Conservation (phyloP, 2,888 invertebrate species). For the Craniophora ligustri region DNA sequence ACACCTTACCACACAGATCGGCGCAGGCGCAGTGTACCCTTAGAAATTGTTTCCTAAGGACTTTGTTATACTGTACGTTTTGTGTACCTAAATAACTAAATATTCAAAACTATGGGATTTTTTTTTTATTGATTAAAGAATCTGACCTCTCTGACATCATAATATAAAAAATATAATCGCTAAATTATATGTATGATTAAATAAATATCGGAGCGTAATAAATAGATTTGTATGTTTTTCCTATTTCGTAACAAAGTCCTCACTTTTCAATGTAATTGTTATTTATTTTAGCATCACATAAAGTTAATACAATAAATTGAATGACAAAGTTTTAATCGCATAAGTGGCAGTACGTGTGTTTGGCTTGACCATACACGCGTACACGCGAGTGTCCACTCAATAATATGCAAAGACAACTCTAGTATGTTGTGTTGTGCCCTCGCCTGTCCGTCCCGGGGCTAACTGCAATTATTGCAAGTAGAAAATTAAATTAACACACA, state of each 20-base stretch:
- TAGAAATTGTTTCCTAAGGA: conserved; percentile 35
- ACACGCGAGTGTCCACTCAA: conserved; percentile 64
- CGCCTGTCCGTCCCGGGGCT: conserved; percentile 69
- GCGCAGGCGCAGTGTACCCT: conserved; percentile 33
- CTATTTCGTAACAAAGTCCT: neutral
- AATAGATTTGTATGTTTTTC: conserved; percentile 14
- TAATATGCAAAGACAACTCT: conserved; percentile 78
- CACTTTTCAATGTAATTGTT: conserved; percentile 4
- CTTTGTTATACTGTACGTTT: conserved; percentile 30
- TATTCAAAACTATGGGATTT: too few relatives aligned
- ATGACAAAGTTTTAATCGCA: conserved; percentile 37
- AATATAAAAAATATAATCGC: too few relatives aligned
- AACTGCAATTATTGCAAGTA: conserved; percentile 82
- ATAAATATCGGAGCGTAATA: neutral
- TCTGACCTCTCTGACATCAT: too few relatives aligned
- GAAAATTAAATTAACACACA: conserved; percentile 88
- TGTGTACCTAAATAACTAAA: too few relatives aligned
- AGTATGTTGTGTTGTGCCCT: conserved; percentile 68
- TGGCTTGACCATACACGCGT: conserved; percentile 48
- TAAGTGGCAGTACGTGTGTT: conserved; percentile 37
- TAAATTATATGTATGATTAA: too few relatives aligned
- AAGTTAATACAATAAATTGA: conserved; percentile 13
- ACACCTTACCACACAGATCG: conserved; percentile 66
- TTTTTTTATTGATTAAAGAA: too few relatives aligned
- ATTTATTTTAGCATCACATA: conserved; percentile 1